Evolutionary conservation across 2,113 vertebrate genomes (phyloP), one percentile per base, ranked within the genome.

Genomic region (Cyanoramphus novaezelandiae): DNA sequence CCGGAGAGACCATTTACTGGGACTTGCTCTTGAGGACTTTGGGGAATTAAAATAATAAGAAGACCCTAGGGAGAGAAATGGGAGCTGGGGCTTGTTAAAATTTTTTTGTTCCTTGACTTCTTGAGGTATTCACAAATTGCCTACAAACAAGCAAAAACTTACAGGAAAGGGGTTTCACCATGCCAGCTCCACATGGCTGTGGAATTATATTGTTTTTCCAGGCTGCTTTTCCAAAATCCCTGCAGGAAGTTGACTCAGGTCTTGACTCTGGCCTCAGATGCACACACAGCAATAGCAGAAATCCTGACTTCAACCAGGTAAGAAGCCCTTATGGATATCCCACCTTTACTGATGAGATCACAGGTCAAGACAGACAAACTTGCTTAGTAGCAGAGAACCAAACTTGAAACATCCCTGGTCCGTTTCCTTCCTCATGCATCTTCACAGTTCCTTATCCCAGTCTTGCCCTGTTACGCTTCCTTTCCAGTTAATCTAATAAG

Each of bases 141-240:
- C 96, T 92, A 86, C 86, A 92, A 95, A 96, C 84, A 95, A 95
- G 95, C 49, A 65, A 82, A 95, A 95, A 82, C 31, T 94, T 94
- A 95, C 91, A 95, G 94, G 94, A 96, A 96, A 95, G 53, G 49
- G 44, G 7, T 91, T 91, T 91, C 75, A 91, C 52, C 70, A 90
- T 95, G 95, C 93, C 94, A 96, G 84, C 62, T 91, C 75, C 75
- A 91, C 93, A 95, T 63, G 91, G 87, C 69, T 95, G 63, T 94
- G 90, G 90, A 95, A 94, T 95, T 87, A 96, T 24, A 92, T 55
- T 96, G 86, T 95, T 96, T 97, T 96, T 95, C 95, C 96, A 97
- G 78, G 49, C 81, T 96, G 81, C 59, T 75, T 94, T 95, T 95
- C 94, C 95, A 95, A 92, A 94, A 95, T 94, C 70, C 49, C 70